Base-by-base conservation (phyloP, 2,888 invertebrate species). In the Tachina lurida region DNA sequence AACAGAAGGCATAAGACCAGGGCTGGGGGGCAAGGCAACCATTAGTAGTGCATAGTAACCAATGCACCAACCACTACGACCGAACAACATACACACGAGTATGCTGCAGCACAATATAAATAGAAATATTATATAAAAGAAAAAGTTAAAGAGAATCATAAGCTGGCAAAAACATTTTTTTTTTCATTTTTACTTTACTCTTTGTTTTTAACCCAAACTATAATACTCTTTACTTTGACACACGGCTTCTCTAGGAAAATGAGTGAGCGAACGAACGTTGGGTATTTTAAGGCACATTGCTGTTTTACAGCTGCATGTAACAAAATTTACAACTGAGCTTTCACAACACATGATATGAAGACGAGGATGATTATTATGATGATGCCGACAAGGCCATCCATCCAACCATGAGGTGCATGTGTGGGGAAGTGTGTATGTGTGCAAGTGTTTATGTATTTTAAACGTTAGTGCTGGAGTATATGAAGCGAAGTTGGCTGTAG, bases 141-240 rank as follows among this genome's bases (percentile, higher is more conserved):
- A 63, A 71, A 71, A 31, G 7, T 58, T 68, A 70, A 85, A 81
- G 78, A 77, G 67, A 74, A 85, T 85, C 77, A 81, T 81, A 81
- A 85, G 81, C 81, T 77, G 67, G 49, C 47, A 63, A 17, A 63
- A 22, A 17, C 15, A 41, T 67, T 43, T 12, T 43, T 56, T 43
- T 56, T 43, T 41, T 56, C 15, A 0, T 8, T 65, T 31, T 8
- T 52, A 9, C 49, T 49, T 68, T 2, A 10, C 10, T 68, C 49
- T 68, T 47, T 56, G 47, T 75, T 39, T 65, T n/a, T 62, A 39
- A 56, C 62, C 54, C 70, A 62, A 39, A 81, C 75, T 15, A 56
- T 71, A 19, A 43, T 47, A 45, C 58, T 45, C 45, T 60, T 60
- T 60, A 67, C 70, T 77, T 83, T 71, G 71, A 31, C 58, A 31